Base-by-base conservation (phyloP, 2,797 vertebrate species). In the Sebastolobus alascanus region DNA sequence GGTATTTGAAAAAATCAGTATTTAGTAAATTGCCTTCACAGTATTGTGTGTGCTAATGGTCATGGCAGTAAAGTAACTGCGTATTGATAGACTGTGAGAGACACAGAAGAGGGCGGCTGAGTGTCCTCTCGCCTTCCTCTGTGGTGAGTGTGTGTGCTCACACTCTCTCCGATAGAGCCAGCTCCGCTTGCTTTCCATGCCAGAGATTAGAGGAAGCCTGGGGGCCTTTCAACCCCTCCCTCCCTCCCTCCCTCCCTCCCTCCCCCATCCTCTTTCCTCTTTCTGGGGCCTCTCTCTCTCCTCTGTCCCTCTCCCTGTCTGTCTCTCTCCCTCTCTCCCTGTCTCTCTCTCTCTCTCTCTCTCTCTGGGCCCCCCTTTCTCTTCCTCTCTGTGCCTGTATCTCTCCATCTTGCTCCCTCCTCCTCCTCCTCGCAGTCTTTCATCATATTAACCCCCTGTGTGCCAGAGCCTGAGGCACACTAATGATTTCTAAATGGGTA, bases 401-500 rank as follows among this genome's bases (percentile, higher is more conserved):
- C 84, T 73, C 68, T 85, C 75, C 68, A 79, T 88, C 88, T 87
- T 22, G 11, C 77, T 81, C 88, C 89, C 81, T 80, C 80, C 82
- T 20, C 80, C 82, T 20, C 91, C 88, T 78, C 84, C 77, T 80
- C 35, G 12, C 68, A 66, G 82, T 79, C 93, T 92, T 93, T 93
- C 90, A 93, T 94, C 91, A 91, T 91, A 93, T 95, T 95, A 95
- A 95, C 94, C 93, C 94, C 93, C 92, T 90, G 90, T 93, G 93
- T 90, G 89, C 93, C 92, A 90, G 82, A 89, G 92, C 94, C 92
- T 72, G 82, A 91, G 93, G 94, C 94, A 88, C 85, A 92, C 89
- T 93, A 94, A 94, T 95, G 93, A 94, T 93, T 94, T 93, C 92
- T 95, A 95, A 94, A 94, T 94, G 92, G 90, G 89, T 91, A 93